Evolutionary conservation across 2,113 vertebrate species (phyloP), one percentile per base, ranked within the genome.

Genomic region (Chaetorhynchus papuensis): DNA sequence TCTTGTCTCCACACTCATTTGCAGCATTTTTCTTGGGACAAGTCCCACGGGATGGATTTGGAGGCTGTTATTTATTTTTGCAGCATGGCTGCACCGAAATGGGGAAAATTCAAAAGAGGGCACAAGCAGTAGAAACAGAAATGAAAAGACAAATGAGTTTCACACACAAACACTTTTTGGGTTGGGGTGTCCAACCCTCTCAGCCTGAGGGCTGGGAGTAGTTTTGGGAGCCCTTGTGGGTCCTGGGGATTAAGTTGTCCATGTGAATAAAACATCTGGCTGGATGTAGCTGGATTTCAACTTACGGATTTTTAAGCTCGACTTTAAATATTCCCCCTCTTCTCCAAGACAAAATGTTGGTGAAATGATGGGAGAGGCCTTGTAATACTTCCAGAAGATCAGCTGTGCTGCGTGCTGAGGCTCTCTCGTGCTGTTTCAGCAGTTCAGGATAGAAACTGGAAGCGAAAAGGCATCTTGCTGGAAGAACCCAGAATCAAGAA

Each of bases 391-490:
- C 11, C 66, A 77, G 21, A 17, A 64, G 57, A 49, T 24, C 49
- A 77, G 82, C 70, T 22, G 18, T 31, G 15, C 37, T 72, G 65
- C 2, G 8, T 26, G 35, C 3, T 4, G 35, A 71, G 72, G 60
- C 28, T 47, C 83, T 63, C 59, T 84, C 7, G 0, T n/a, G 85
- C 86, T 90, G 45, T 52, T 47, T 79, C 90, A 96, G 90, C 92
- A 53, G 79, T 47, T 90, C 88, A 59, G n/a, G 33, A 60, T 59
- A 37, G 72, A 78, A 96, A 90, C 71, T 84, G 83, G 93, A 97
- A 96, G 85, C 88, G 79, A 95, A 95, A 95, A 95, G 72, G 47
- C 68, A 42, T 88, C 53, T 44, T 35, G 76, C 57, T 66, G 82
- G 76, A 78, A 86, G 52, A 78, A 63, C 23, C 28, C 79, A 80